Conservation (phyloP, 2,797 vertebrate species). For the Remorina albescens region DNA sequence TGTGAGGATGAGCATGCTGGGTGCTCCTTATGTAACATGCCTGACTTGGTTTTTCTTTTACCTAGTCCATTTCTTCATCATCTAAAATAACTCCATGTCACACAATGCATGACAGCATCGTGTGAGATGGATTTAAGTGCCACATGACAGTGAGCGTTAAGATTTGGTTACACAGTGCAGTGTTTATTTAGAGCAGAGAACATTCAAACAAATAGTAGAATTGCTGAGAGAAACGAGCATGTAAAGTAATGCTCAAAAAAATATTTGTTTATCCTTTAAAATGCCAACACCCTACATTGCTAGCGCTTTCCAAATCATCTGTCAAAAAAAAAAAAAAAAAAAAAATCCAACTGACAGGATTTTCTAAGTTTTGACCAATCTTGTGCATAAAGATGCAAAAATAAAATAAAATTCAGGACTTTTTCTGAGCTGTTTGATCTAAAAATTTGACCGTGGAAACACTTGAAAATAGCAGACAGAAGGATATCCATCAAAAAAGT, state of each 20-base stretch:
- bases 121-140: conserved; percentile 11
- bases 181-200: not conserved
- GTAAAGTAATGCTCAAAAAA: not conserved
- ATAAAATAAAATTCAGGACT: not conserved
- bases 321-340: too few species aligned
- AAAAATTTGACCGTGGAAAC: not conserved
- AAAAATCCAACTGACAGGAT: conserved; percentile 32
- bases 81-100: conserved; percentile 11
- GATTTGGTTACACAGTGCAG: not conserved
- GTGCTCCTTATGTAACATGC: not conserved
- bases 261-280: not conserved
- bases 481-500: not conserved
- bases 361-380: conserved; percentile 15
- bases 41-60: conserved; percentile 29
- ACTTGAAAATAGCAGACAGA: not conserved
- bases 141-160: not conserved
- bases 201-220: not conserved
- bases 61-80: conserved; percentile 17
- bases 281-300: not conserved
- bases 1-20: conserved; percentile 14
- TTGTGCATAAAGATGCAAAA: not conserved
- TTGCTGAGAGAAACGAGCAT: too few species aligned
- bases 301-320: conserved; percentile 7
- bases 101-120: conserved; percentile 3
- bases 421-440: not conserved